phyloP scores from a whole-genome alignment of 2,113 vertebrate species.

The Calidris pygmaea region DNA sequence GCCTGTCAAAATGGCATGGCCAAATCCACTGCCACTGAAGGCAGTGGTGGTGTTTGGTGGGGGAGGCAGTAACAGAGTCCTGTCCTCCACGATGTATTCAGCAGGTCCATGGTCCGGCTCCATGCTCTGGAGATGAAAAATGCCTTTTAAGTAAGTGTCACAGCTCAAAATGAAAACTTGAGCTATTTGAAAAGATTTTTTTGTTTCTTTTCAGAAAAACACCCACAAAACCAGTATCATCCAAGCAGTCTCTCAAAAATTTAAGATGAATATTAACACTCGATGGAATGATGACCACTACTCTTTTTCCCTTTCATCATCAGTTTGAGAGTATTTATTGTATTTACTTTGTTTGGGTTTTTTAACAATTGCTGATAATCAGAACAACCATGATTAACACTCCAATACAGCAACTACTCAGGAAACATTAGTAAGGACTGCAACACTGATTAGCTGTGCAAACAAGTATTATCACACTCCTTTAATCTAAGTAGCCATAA shows the following conservation, averaged over 20 bases:
- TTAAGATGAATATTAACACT: not conserved
- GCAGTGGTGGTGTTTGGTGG: not conserved
- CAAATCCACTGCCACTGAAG: not conserved
- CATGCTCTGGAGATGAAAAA: not conserved
- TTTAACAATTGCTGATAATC: not conserved
- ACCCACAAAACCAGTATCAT: not conserved
- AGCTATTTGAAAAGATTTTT: not conserved
- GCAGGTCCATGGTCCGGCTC: not conserved
- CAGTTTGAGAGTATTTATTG: not conserved
- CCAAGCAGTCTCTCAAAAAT: not conserved
- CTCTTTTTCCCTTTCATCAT: not conserved
- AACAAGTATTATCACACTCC: not conserved
- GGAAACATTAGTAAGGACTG: not conserved
- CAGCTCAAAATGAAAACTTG: not conserved
- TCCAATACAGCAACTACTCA: not conserved
- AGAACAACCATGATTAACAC: not conserved
- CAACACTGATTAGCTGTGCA: slow-evolving; percentile 6
- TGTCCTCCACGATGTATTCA: not conserved
- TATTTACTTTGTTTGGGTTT: not conserved
- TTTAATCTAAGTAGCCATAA: not conserved
- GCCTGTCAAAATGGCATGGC: not conserved
- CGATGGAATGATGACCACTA: not conserved
- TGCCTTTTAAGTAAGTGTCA: not conserved
- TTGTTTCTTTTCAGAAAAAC: not conserved
- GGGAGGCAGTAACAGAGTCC: not conserved